These are phyloP conservation scores for Serrognathus titanus DNA, from an alignment of 2,888 invertebrate species.

Conservation along the genomic window DNA sequence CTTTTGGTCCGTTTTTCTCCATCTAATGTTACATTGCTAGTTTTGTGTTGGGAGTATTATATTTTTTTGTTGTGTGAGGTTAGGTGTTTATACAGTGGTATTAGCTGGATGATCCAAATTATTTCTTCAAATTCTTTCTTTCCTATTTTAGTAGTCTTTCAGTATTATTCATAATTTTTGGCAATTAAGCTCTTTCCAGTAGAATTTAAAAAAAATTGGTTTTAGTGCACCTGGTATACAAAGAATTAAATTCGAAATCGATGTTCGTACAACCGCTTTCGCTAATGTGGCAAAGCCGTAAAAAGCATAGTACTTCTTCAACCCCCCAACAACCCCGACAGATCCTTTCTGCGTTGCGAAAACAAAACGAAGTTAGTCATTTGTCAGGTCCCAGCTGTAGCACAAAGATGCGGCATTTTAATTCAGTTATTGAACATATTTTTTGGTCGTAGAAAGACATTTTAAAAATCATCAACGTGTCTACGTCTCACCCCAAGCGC, in stretches of 20 bases:
- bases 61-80: too few species aligned
- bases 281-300: slow-evolving; percentile 1
- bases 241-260: not conserved
- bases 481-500: slow-evolving; percentile 19
- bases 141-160: too few species aligned
- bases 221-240: not conserved
- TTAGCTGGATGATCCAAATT: too few species aligned
- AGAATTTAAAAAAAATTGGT: too few species aligned
- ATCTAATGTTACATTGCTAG: too few species aligned
- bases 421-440: slow-evolving; percentile 51
- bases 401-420: slow-evolving; percentile 43
- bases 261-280: not conserved
- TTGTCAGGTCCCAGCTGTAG: slow-evolving; percentile 43
- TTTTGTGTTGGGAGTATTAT: too few species aligned
- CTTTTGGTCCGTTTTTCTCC: too few species aligned
- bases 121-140: too few species aligned
- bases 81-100: too few species aligned
- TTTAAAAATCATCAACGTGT: slow-evolving; percentile 50
- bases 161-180: too few species aligned
- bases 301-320: not conserved
- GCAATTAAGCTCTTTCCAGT: too few species aligned
- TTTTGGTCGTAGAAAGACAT: slow-evolving; percentile 47
- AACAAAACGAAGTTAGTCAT: slow-evolving; percentile 49
- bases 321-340: slow-evolving; percentile 36
- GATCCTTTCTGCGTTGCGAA: slow-evolving; percentile 39